Evolutionary conservation across 1,140 invertebrate genomes (phyloP), one percentile per base, ranked within the genome.

Genomic region (Limonius californicus): DNA sequence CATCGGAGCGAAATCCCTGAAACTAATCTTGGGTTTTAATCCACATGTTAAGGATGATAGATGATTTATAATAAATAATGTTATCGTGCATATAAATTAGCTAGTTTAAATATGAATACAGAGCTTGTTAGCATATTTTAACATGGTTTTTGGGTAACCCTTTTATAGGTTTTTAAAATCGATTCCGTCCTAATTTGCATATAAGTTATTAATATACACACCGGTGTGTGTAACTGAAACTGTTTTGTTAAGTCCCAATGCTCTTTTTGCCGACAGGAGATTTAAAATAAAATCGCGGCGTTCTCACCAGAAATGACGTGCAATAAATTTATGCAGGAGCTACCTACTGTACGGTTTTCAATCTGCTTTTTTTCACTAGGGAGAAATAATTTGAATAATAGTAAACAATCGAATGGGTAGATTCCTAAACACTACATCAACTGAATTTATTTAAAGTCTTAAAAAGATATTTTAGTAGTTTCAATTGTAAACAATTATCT

Each of bases 51-150:
- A 50, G 14, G 16, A 50, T 50, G 45, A 50, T 50, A 15, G 45
- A 50, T 50, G 45, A 21, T 50, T 50, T 50, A 50, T 19, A 50
- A 50, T 50, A 50, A 50, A 50, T 50, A 18, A 21, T 50, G 11
- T 50, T 50, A 50, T 50, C 45, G 45, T 50, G 45, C 45, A 50
- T 50, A 50, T 50, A 50, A 50, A 50, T 50, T 50, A 50, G 45
- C 3, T 50, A 50, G 45, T 50, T 50, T 50, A 50, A 50, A 50
- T 50, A 50, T 50, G 16, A 50, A 50, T 50, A 19, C 45, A 18
- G 14, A 12, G 16, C 45, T 50, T 50, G 45, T 50, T 50, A 50
- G 45, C 45, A 50, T 50, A 50, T 50, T 50, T 50, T 50, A 50
- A 50, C 45, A 50, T 50, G 45, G 45, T 50, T 50, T 50, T 50